phyloP scores from a whole-genome alignment of 2,113 vertebrate genomes.

The Apodemus sylvaticus region DNA sequence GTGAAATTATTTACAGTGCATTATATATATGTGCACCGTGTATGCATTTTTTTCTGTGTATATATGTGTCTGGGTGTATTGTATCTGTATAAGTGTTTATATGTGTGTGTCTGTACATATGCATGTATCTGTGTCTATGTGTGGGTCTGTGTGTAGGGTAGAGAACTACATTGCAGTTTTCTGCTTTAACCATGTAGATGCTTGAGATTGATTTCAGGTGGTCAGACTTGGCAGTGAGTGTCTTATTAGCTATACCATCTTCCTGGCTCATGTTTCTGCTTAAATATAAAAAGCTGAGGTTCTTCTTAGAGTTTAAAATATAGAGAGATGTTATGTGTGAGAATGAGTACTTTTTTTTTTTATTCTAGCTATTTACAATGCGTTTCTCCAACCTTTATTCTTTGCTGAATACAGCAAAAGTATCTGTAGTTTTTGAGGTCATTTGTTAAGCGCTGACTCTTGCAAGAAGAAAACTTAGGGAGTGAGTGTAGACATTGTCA shows the following conservation, averaged over 20 bases:
- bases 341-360: not conserved
- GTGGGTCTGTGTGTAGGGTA: not conserved
- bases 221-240: not conserved
- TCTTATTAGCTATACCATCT: not conserved
- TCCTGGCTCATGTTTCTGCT: not conserved
- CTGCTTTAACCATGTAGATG: not conserved
- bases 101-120: not conserved
- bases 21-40: not conserved
- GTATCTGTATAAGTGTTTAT: not conserved
- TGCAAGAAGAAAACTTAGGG: conserved; percentile 70
- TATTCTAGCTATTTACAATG: not conserved
- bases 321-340: not conserved
- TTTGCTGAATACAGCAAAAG: conserved; percentile 73
- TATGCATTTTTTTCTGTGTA: not conserved
- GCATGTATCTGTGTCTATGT: not conserved
- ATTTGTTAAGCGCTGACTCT: conserved; percentile 69
- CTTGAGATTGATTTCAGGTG: not conserved
- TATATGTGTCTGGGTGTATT: not conserved
- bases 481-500: conserved; percentile 53
- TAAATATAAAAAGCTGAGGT: conserved; percentile 7
- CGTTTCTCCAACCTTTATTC: conserved; percentile 39
- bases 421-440: conserved; percentile 61
- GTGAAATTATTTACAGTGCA: not conserved
- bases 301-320: not conserved
- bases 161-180: not conserved